Evolutionary conservation across 2,888 invertebrate species (phyloP), one percentile per base, ranked within the genome.

Genomic region (Dromius quadrimaculatus): DNA sequence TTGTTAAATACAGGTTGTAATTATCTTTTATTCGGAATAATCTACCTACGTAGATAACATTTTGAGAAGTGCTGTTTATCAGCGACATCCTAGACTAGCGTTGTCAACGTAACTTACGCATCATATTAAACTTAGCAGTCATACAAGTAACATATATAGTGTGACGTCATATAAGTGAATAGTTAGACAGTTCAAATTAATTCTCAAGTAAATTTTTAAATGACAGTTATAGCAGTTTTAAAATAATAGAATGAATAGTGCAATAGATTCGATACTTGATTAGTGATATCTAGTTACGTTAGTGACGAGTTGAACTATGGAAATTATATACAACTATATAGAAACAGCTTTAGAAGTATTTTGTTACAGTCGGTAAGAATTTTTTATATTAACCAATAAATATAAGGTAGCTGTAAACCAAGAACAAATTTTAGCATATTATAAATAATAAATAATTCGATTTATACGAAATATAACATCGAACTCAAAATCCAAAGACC

Each of bases 341-440:
- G 68, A 68, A 59, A 68, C 68, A 11, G 59, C 68, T 1, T 19
- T 68, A 15, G 68, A 68, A 13, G 59, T 68, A 6, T 68, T 68
- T 15, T 68, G 68, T 68, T 68, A 59, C 34, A 68, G 59, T 28
- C 68, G 68, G 68, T 68, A 43, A 68, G 59, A 38, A n/a, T 3
- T 38, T 6, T n/a, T 3, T 38, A 3, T 38, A n/a, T 38, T 38
- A 6, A n/a, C 13, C n/a, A 17, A 1, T 17, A 43, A 11, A 43
- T 11, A 43, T 43, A 13, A 43, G 2, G 1, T 13, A 13, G 8
- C 13, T 43, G 43, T 3, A n/a, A 8, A 8, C 8, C 15, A 15
- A 43, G 15, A 15, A 15, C 1, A 8, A 2, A 43, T 13, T 5
- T n/a, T n/a, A n/a, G n/a, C n/a, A n/a, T n/a, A n/a, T n/a, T n/a